phyloP scores from a whole-genome alignment of 1,140 invertebrate species.

The Drosophila suzukii region DNA sequence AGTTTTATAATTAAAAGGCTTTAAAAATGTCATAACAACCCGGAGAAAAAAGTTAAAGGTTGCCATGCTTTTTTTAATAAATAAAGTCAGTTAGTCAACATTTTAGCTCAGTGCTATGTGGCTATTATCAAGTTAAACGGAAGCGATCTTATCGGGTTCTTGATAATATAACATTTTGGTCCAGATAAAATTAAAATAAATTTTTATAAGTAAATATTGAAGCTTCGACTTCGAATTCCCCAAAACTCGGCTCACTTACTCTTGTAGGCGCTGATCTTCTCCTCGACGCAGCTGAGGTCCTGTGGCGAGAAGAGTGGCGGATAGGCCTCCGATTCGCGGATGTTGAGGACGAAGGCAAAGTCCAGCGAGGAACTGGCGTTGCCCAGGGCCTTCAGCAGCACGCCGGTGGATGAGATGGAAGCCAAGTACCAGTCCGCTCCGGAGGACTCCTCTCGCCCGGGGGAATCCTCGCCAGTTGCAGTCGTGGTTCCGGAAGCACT shows the following conservation, averaged over 20 bases:
- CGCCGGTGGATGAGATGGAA: conserved; percentile 82
- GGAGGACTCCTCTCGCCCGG: conserved; percentile 17
- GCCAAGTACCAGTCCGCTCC: conserved; percentile 73
- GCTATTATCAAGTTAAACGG: no score
- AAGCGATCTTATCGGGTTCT: no score
- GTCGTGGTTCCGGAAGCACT: conserved; percentile 20
- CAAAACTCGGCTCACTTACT: conserved; percentile 41
- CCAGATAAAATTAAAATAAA: no score
- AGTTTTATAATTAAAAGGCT: no score
- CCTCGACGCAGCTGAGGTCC: conserved; percentile 81
- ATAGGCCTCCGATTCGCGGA: conserved; percentile 82
- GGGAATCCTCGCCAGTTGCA: conserved; percentile 36
- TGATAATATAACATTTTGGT: no score
- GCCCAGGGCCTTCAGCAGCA: conserved; percentile 70
- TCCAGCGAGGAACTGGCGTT: conserved; percentile 69
- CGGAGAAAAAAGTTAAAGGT: no score
- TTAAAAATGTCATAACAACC: no score
- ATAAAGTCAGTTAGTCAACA: no score
- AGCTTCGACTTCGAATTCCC: neutral
- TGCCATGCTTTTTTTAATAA: no score
- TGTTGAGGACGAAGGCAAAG: conserved; percentile 82
- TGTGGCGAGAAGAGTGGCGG: conserved; percentile 80
- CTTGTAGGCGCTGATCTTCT: conserved; percentile 82
- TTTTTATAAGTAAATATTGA: no score
- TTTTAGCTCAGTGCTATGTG: no score